These are phyloP conservation scores for Ceriagrion tenellum DNA, from an alignment of 2,888 invertebrate genomes.

Conservation along the genomic window DNA sequence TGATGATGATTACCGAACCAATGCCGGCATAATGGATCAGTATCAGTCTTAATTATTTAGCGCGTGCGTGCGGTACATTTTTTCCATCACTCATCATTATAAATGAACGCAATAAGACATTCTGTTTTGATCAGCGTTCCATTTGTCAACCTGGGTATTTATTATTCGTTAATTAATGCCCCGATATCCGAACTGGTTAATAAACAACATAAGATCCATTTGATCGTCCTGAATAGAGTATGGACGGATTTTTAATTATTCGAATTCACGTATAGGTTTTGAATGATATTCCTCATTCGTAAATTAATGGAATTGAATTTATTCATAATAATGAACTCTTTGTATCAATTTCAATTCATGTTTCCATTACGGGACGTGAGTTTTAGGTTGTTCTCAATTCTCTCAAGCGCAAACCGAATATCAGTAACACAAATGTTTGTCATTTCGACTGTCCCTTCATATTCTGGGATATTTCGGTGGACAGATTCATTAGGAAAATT, in stretches of 20 bases:
- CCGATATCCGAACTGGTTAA: background rate
- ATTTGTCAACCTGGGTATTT: background rate
- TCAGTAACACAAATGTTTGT: too few relatives aligned
- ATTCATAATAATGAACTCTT: background rate
- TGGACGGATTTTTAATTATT: background rate
- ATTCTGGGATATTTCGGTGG: too few relatives aligned
- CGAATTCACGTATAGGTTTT: background rate
- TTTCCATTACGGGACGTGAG: background rate
- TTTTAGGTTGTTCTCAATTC: too few relatives aligned
- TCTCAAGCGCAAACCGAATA: too few relatives aligned
- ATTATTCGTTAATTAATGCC: background rate
- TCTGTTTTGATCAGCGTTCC: background rate
- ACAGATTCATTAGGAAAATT: too few relatives aligned
- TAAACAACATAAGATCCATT: background rate
- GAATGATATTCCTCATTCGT: background rate
- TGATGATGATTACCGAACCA: too few relatives aligned
- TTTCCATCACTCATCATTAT: background rate
- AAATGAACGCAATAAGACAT: background rate
- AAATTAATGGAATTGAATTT: background rate
- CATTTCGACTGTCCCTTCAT: too few relatives aligned
- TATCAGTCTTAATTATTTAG: too few relatives aligned
- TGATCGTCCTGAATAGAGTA: background rate
- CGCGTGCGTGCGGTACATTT: background rate
- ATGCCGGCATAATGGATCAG: too few relatives aligned
- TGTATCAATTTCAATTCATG: background rate